phyloP scores from a whole-genome alignment of 2,113 vertebrate species.

The Romanogobio albipinnatus region DNA sequence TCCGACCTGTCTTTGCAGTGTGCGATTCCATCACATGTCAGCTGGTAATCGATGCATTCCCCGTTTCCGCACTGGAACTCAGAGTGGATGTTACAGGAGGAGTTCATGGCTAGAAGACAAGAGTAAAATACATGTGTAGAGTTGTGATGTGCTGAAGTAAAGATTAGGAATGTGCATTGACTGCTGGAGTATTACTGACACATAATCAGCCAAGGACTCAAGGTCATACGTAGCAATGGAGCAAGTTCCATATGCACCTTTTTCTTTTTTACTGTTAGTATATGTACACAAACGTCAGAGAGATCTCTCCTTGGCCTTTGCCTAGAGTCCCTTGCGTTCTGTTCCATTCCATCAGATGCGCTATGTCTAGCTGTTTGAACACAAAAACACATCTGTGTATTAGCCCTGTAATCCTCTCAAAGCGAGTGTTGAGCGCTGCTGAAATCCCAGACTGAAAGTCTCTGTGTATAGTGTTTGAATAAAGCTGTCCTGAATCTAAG shows the following conservation, averaged over 20 bases:
- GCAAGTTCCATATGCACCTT: background rate
- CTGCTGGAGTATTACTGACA: background rate
- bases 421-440: background rate
- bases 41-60: conserved; percentile 84
- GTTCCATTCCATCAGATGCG: background rate
- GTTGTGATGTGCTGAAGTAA: background rate
- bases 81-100: conserved; percentile 82
- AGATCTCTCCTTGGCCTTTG: background rate
- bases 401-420: background rate
- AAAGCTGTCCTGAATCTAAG: background rate
- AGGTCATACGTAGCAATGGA: background rate
- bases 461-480: background rate
- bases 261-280: background rate
- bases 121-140: conserved; percentile 5
- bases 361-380: background rate
- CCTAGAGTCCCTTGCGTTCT: background rate
- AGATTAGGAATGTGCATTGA: background rate
- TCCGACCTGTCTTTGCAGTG: conserved; percentile 90
- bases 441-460: background rate
- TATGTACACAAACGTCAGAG: background rate
- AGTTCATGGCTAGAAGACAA: conserved; percentile 78
- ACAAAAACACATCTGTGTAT: conserved; percentile 8
- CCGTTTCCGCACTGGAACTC: conserved; percentile 88
- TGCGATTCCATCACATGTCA: conserved; percentile 81
- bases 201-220: background rate